These are phyloP conservation scores for Bactericera cockerelli DNA, from an alignment of 1,140 invertebrate species.

Conservation along the genomic window DNA sequence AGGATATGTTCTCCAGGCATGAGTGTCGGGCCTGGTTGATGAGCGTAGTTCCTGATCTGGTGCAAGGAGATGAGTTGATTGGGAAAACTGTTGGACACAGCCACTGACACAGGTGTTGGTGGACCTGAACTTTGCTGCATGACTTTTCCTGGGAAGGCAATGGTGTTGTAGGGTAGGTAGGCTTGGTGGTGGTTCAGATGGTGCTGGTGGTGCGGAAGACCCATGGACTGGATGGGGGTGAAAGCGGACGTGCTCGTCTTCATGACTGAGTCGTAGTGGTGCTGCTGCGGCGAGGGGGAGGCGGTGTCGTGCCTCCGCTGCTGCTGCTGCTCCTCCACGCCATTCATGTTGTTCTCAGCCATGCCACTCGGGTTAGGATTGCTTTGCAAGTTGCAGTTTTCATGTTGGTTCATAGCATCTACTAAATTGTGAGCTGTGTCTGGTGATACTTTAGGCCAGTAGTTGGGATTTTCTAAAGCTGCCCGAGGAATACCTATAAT, in stretches of 20 bases:
- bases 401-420: slow-evolving; percentile 37
- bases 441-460: slow-evolving; percentile 36
- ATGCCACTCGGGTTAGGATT: slow-evolving; percentile 7
- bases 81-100: slow-evolving; percentile 58
- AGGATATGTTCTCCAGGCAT: slow-evolving; percentile 25
- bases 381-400: slow-evolving; percentile 28
- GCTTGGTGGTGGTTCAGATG: slow-evolving; percentile 42
- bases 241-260: slow-evolving; percentile 63
- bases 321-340: slow-evolving; percentile 15
- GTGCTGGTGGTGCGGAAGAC: slow-evolving; percentile 48
- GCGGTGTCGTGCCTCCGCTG: slow-evolving; percentile 8
- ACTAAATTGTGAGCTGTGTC: slow-evolving; percentile 24
- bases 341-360: slow-evolving; percentile 22
- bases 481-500: slow-evolving; percentile 37
- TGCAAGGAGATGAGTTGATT: slow-evolving; percentile 91
- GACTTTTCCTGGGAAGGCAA: slow-evolving; percentile 32
- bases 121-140: slow-evolving; percentile 26
- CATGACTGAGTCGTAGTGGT: slow-evolving; percentile 27
- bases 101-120: slow-evolving; percentile 32
- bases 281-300: slow-evolving; percentile 30
- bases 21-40: slow-evolving; percentile 46
- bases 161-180: slow-evolving; percentile 81
- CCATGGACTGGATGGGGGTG: slow-evolving; percentile 71
- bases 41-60: slow-evolving; percentile 91
- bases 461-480: slow-evolving; percentile 30